Evolutionary conservation across 2,113 vertebrate genomes (phyloP), one percentile per base, ranked within the genome.

Genomic region (Microcebus griseorufus): DNA sequence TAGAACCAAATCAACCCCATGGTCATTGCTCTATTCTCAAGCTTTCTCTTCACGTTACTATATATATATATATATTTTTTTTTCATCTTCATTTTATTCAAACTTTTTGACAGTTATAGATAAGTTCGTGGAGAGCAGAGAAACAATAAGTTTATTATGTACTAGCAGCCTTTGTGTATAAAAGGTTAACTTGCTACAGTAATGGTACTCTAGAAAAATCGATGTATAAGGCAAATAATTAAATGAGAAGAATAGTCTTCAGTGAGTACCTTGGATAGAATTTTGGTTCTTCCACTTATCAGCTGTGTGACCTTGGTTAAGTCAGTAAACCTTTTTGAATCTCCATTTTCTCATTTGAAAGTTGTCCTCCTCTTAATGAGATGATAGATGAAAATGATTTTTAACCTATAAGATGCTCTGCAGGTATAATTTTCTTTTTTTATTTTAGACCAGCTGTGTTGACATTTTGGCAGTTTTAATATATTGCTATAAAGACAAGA

Each of bases 291-390:
- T 27, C 22, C 4, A 2, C 42, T 62, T 80, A 39, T 2, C 62
- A 20, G 39, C 64, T 69, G 48, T n/a, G 20, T 69, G 29, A 76
- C 17, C 14, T 62, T 80, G 51, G 42, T 32, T 29, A 65, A 37
- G 32, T 55, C 32, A 55, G 64, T 53, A 27, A 80, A 7, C 60
- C 17, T 76, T 87, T 97, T 53, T 70, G 37, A 75, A 78, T 34
- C 22, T 96, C 13, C 18, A 2, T 85, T 90, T 94, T 89, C 25
- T 92, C 18, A 51, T 87, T 84, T 86, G 58, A 84, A 88, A 88
- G 25, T 79, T 87, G 34, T 11, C 42, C n/a, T 39, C 82, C 11
- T 86, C 69, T 88, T 25, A 88, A 64, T 58, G 62, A 92, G 22
- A 72, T 76, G 29, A 81, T 72, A 42, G 3, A 42, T 82, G 11